Percentiles rank a stretch among this genome's conserved stretches.
Conservation (phyloP, 2,888 invertebrate species). For the Dioctria rufipes region DNA sequence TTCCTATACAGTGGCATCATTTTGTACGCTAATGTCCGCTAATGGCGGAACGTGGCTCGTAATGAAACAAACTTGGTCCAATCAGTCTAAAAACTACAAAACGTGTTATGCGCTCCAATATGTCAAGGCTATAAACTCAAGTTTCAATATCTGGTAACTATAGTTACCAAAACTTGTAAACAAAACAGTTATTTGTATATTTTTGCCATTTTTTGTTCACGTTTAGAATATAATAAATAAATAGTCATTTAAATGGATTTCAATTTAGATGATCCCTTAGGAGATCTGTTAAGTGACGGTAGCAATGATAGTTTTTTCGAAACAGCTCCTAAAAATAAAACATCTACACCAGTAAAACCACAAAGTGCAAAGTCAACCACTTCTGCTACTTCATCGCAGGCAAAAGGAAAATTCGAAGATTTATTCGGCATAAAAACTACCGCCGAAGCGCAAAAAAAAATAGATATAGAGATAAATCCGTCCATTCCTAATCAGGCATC, state of each 20-base stretch:
- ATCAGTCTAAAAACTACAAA: too few relatives aligned
- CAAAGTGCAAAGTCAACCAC: slow-evolving; percentile 53
- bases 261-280: slow-evolving; percentile 77
- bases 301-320: slow-evolving; percentile 83
- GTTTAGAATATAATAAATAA: not conserved
- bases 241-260: slow-evolving; percentile 71
- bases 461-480: slow-evolving; percentile 62
- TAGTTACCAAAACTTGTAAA: not conserved
- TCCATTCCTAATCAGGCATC: not conserved
- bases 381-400: slow-evolving; percentile 36
- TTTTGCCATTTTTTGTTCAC: not conserved
- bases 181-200: not conserved
- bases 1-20: too few relatives aligned
- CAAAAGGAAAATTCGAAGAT: slow-evolving; percentile 67
- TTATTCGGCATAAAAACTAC: slow-evolving; percentile 69
- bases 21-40: too few relatives aligned
- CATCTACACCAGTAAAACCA: slow-evolving; percentile 14
- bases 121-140: too few relatives aligned
- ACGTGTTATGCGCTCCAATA: too few relatives aligned
- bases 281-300: slow-evolving; percentile 78
- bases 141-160: not conserved
- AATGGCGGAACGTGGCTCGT: too few relatives aligned
- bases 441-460: not conserved
- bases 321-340: slow-evolving; percentile 62
- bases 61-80: too few relatives aligned